These are phyloP conservation scores for Girardinus metallicus DNA, from an alignment of 2,797 vertebrate species.

Conservation along the genomic window DNA sequence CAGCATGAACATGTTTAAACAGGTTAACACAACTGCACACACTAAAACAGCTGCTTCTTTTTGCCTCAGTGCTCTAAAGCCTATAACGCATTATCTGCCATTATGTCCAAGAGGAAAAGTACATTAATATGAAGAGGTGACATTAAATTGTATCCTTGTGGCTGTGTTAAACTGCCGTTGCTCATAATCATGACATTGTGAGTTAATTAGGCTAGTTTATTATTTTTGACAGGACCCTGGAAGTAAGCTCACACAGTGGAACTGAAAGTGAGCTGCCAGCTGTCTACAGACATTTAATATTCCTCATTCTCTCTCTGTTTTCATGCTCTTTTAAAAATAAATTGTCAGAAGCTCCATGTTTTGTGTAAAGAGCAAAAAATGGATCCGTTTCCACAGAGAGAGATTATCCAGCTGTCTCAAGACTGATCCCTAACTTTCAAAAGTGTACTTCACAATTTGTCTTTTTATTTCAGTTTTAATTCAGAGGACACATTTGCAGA, in stretches of 20 bases:
- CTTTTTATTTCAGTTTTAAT: background rate
- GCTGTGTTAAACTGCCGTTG: background rate
- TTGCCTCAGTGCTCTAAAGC: background rate
- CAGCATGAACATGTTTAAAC: background rate
- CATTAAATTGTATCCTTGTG: background rate
- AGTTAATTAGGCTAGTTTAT: slow-evolving; percentile 3
- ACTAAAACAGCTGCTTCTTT: background rate
- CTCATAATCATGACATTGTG: background rate
- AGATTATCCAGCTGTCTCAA: background rate
- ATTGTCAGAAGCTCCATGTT: background rate
- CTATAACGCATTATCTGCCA: background rate
- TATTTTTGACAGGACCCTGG: slow-evolving; percentile 9
- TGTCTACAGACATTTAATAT: background rate
- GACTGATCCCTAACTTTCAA: background rate
- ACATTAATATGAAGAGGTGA: background rate
- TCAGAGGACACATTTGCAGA: background rate
- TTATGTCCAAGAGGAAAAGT: background rate
- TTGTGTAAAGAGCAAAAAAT: background rate
- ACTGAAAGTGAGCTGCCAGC: background rate
- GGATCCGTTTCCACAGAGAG: background rate
- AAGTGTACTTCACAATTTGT: background rate
- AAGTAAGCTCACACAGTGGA: background rate
- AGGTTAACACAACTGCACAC: background rate
- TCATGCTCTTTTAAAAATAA: background rate
- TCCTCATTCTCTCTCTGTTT: background rate